phyloP scores from a whole-genome alignment of 2,888 invertebrate genomes.

The Macrophya annulata region DNA sequence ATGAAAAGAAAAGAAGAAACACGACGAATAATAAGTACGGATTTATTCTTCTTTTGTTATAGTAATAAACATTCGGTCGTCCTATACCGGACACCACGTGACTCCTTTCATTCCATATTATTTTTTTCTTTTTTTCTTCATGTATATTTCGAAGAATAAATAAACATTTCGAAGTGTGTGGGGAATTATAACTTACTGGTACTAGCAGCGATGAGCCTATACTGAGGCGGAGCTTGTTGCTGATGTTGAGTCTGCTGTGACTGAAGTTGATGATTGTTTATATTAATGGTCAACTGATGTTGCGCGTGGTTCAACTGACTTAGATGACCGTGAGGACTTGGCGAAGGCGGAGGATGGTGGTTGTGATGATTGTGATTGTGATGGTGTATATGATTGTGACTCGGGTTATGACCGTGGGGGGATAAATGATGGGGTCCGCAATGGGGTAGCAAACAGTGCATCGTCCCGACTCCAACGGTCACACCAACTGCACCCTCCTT shows the following conservation, averaged over 20 bases:
- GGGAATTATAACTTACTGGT: constrained; percentile 70
- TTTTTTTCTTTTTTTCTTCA: background rate
- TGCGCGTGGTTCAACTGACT: constrained; percentile 71
- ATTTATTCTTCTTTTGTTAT: background rate
- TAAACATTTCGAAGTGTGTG: background rate
- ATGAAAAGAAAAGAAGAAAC: constrained; percentile 41
- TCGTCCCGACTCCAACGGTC: constrained; percentile 73
- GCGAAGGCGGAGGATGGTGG: constrained; percentile 73
- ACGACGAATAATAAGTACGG: constrained; percentile 20
- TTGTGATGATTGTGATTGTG: constrained; percentile 74
- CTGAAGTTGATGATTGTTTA: constrained; percentile 73
- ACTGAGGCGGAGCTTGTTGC: constrained; percentile 72
- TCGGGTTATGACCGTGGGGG: constrained; percentile 74
- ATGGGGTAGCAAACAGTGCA: constrained; percentile 73
- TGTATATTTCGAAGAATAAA: background rate
- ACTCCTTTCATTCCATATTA: background rate
- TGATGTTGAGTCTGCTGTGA: constrained; percentile 72
- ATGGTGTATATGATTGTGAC: constrained; percentile 67
- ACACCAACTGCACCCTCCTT: constrained; percentile 76
- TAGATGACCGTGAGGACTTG: constrained; percentile 73
- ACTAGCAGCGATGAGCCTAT: constrained; percentile 73
- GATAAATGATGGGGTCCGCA: constrained; percentile 73
- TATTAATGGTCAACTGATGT: constrained; percentile 62
- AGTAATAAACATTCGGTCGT: background rate
- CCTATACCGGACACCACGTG: constrained; percentile 4